Conservation (phyloP, 2,113 vertebrate genomes). For the Oncorhynchus clarkii region DNA sequence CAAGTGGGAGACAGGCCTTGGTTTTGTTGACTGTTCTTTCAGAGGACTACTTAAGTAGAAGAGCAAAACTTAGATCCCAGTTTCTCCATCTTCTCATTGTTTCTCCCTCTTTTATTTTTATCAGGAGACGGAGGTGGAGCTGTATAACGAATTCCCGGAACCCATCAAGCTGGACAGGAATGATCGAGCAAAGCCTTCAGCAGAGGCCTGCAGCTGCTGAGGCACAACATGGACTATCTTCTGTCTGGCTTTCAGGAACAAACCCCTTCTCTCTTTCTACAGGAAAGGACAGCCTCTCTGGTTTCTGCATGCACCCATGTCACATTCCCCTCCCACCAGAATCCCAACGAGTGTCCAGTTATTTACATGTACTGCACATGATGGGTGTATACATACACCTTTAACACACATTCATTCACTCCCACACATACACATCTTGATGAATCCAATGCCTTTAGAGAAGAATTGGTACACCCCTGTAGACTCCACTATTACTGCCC, state of each 20-base stretch:
- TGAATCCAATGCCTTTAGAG: conserved; percentile 23
- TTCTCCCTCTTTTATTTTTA: background rate
- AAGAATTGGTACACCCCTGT: conserved; percentile 28
- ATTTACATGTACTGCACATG: conserved; percentile 15
- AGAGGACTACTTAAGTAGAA: background rate
- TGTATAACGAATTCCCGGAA: conserved; percentile 98
- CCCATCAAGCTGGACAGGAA: conserved; percentile 98
- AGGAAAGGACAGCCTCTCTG: conserved; percentile 49
- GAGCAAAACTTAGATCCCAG: background rate
- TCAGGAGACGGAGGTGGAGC: conserved; percentile 97
- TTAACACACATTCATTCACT: background rate
- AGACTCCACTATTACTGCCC: background rate
- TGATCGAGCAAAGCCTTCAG: conserved; percentile 86
- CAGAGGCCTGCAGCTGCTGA: conserved; percentile 96
- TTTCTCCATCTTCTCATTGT: background rate
- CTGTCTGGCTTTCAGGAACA: conserved; percentile 58
- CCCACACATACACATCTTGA: no score
- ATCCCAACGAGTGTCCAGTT: background rate
- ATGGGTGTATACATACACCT: conserved; percentile 17
- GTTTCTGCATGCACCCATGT: conserved; percentile 51
- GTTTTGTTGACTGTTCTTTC: no score
- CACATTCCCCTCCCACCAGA: conserved; percentile 43
- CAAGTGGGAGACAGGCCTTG: no score
- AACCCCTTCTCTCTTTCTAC: conserved; percentile 46
- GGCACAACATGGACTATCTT: conserved; percentile 78